Conservation (phyloP, 2,113 vertebrate genomes). For the Entomyzon cyanotis region DNA sequence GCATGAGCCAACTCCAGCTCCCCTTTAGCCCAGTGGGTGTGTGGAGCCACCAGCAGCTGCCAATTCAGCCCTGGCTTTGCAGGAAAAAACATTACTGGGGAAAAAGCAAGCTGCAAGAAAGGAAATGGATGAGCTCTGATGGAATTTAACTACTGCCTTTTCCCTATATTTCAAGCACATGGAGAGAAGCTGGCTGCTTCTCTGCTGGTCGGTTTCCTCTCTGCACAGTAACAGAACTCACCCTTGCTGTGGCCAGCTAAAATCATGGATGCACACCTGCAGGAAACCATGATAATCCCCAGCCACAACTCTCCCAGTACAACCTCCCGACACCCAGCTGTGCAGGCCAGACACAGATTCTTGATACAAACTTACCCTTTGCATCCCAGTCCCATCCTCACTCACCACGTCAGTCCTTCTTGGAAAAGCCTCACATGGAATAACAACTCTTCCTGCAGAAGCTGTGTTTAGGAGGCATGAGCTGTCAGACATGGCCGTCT, state of each 20-base stretch:
- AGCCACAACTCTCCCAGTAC: neutral
- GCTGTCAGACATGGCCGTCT: neutral
- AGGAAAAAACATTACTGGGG: fast-evolving
- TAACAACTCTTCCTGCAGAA: neutral
- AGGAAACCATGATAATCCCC: neutral
- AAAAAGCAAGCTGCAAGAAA: fast-evolving
- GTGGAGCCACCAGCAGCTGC: neutral
- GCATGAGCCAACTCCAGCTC: neutral
- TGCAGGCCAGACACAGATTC: fast-evolving
- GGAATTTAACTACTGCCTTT: neutral
- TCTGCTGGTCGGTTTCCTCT: neutral
- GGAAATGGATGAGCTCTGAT: neutral
- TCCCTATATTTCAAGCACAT: neutral
- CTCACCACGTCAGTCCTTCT: neutral
- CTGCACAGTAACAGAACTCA: neutral
- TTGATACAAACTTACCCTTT: neutral
- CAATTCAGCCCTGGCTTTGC: neutral
- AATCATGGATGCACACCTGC: neutral
- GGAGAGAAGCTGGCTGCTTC: neutral
- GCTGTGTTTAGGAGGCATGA: neutral
- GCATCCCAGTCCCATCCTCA: neutral
- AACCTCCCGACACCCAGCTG: neutral
- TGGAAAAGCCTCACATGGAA: neutral
- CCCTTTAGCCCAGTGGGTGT: fast-evolving
- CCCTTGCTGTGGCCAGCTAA: neutral